Conservation (phyloP, 2,797 vertebrate genomes). For the Calcarius lapponicus region DNA sequence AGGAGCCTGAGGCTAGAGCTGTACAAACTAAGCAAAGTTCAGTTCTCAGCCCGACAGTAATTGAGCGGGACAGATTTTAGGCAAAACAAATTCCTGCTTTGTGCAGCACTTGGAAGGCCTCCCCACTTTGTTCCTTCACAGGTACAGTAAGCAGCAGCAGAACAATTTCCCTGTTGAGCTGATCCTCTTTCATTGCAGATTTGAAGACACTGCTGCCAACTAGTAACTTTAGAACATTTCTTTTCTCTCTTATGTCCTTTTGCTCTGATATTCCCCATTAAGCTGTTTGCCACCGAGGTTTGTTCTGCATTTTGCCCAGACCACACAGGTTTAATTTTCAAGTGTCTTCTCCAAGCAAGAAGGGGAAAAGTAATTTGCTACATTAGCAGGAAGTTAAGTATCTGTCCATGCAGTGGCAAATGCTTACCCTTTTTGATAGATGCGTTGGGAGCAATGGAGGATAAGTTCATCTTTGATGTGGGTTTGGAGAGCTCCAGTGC, state of each 20-base stretch:
- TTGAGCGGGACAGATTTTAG: constrained; percentile 29
- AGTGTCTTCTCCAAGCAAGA: constrained; percentile 16
- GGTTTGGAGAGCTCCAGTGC: constrained; percentile 46
- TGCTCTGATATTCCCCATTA: neutral
- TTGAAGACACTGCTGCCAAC: neutral
- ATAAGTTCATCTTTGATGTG: constrained; percentile 33
- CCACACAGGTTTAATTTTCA: constrained; percentile 17
- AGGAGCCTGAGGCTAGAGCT: constrained; percentile 20
- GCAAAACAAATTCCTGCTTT: constrained; percentile 16
- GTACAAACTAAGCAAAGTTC: constrained; percentile 33
- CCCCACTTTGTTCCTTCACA: neutral
- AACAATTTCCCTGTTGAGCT: neutral
- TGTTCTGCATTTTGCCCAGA: constrained; percentile 3
- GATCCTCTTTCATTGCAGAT: neutral
- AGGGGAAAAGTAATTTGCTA: neutral
- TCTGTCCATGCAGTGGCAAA: neutral
- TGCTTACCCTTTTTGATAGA: neutral
- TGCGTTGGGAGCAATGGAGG: neutral
- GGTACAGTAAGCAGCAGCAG: neutral
- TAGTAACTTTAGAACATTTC: neutral
- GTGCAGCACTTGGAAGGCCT: neutral
- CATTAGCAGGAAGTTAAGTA: constrained; percentile 6
- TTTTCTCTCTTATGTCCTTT: neutral
- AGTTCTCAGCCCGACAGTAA: constrained; percentile 21
- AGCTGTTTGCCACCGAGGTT: neutral